phyloP scores from a whole-genome alignment of 2,113 vertebrate genomes.

The Natator depressus region DNA sequence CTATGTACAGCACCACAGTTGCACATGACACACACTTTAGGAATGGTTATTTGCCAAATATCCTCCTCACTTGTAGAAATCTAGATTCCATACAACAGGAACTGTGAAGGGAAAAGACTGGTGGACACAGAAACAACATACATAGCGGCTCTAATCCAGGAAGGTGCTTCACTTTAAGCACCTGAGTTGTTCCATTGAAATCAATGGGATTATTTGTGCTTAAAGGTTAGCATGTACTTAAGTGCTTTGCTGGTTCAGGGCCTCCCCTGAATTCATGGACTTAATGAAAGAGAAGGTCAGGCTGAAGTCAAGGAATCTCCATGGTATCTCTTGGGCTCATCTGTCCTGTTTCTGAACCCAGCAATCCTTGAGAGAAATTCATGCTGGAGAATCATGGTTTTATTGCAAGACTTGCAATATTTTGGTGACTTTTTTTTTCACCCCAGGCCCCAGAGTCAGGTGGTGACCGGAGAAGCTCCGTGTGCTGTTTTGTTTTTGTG shows the following conservation, averaged over 20 bases:
- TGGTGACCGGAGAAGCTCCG: not conserved
- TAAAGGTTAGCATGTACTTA: not conserved
- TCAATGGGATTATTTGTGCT: not conserved
- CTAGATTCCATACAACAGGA: not conserved
- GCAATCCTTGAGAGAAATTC: not conserved
- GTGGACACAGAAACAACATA: not conserved
- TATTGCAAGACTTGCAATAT: not conserved
- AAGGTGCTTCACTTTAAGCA: not conserved
- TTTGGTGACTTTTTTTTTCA: not conserved
- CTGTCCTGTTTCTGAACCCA: not conserved
- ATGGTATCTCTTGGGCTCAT: not conserved
- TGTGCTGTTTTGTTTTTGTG: not conserved
- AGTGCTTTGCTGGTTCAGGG: not conserved
- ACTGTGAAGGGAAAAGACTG: not conserved
- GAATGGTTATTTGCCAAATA: not conserved
- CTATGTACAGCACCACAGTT: not conserved
- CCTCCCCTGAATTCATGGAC: not conserved
- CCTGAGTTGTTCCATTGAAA: not conserved
- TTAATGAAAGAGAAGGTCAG: not conserved
- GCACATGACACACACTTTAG: not conserved
- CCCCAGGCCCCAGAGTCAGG: not conserved
- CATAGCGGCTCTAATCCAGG: rapidly evolving
- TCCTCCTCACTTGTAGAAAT: not conserved
- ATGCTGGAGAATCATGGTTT: not conserved
- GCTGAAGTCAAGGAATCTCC: not conserved